Conservation (phyloP, 2,113 vertebrate species). For the Anguilla rostrata region DNA sequence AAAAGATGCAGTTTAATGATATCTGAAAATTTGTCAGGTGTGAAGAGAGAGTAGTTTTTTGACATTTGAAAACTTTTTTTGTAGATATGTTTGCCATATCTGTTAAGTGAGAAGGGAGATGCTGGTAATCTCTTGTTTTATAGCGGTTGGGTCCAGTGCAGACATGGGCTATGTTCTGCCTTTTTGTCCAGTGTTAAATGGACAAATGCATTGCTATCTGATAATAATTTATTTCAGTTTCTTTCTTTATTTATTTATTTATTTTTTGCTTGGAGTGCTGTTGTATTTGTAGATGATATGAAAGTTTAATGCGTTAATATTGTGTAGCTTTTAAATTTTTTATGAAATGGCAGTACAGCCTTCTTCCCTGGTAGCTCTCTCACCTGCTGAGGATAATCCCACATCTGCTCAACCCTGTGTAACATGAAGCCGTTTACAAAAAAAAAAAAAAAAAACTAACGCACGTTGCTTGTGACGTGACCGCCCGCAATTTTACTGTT, state of each 20-base stretch:
- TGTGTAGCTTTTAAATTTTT: constrained; percentile 64
- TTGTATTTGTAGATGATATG: constrained; percentile 52
- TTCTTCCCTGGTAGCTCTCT: neutral
- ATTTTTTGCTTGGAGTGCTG: constrained; percentile 23
- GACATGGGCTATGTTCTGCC: neutral
- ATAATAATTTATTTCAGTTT: neutral
- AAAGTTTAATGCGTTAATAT: constrained; percentile 67
- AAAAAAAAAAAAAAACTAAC: neutral
- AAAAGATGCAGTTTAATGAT: no score
- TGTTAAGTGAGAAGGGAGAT: no score
- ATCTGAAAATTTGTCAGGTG: no score
- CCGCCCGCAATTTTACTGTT: neutral
- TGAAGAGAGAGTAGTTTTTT: no score
- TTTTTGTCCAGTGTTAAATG: neutral
- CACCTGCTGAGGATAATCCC: neutral
- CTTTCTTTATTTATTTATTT: neutral
- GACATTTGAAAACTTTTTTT: no score
- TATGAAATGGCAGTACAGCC: constrained; percentile 45
- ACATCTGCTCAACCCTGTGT: neutral
- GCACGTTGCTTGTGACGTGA: neutral
- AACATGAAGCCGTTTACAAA: neutral
- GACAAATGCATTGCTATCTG: neutral
- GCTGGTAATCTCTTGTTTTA: neutral
- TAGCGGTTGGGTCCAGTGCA: neutral
- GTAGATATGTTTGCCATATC: no score